Base-by-base conservation (phyloP, 2,113 vertebrate genomes). In the Dinomys branickii region DNA sequence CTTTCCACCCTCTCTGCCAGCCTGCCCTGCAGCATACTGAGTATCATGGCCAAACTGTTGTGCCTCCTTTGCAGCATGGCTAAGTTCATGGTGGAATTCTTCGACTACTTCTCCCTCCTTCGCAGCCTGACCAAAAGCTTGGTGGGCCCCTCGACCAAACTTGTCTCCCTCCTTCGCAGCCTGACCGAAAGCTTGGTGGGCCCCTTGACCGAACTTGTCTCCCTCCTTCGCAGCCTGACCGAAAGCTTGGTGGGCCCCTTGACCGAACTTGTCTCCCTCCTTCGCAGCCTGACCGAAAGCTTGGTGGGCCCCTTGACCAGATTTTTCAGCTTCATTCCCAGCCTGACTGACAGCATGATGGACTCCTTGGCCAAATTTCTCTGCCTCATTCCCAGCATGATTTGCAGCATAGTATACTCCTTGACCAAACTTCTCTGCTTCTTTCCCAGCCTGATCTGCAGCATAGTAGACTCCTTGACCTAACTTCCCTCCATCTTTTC, bases 51-150 rank as follows among this genome's bases (percentile, higher is more conserved):
- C 86, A 71, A 95, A 65, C 20, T 86, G 44, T 2, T 88, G 95
- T 1, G 19, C 90, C 44, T 96, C 95, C 63, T 77, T 87, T 54
- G 95, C 96, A 22, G 87, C 94, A 71, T 98, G 95, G 41, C 35
- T 95, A 4, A 86, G 78, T 2, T 82, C 95, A 38, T 24, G 50
- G 10, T 92, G n/a, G n/a, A 86, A 16, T 12, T 95, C 96, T 33
- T 94, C 95, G 5, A 30, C 38, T 7, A 92, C 0, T 54, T 52
- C 93, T 44, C 30, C 94, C 35, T 96, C 97, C 5, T 71, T 96
- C 81, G 85, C 92, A 73, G 47, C 65, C 75, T 95, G 94, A 22
- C 58, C 52, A 1, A 35, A 41, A 35, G 86, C 88, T 58, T 97
- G 67, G 44, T 96, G 93, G 19, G 50, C 63, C 0, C 80, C 95